phyloP scores from a whole-genome alignment of 2,888 invertebrate genomes.

The Hyppa rectilinea region DNA sequence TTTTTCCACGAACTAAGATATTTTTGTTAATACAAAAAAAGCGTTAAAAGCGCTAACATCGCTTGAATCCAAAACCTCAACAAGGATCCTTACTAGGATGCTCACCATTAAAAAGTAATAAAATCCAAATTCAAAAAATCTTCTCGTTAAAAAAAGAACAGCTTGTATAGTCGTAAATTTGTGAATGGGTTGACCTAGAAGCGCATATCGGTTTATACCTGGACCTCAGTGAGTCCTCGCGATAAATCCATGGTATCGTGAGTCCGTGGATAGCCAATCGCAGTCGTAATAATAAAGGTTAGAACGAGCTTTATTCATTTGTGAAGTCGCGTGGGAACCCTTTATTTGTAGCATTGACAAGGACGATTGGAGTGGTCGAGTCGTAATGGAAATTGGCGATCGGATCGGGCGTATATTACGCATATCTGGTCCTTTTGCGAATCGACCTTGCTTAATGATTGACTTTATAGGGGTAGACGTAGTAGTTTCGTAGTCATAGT shows the following conservation, averaged over 20 bases:
- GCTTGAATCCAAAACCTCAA: slow-evolving; percentile 34
- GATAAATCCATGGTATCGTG: slow-evolving; percentile 78
- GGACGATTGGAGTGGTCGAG: slow-evolving; percentile 44
- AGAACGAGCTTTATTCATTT: slow-evolving; percentile 68
- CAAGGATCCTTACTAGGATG: slow-evolving; percentile 61
- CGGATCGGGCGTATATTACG: slow-evolving; percentile 26
- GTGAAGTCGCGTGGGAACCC: slow-evolving; percentile 72
- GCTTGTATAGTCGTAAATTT: slow-evolving; percentile 59
- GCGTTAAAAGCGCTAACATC: slow-evolving; percentile 41
- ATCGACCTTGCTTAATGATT: slow-evolving; percentile 46
- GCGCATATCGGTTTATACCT: slow-evolving; percentile 70
- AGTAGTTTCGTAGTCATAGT: slow-evolving; percentile 19
- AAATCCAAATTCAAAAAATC: slow-evolving; percentile 76
- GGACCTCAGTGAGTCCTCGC: slow-evolving; percentile 67
- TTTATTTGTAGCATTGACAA: slow-evolving; percentile 63
- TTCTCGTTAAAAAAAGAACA: slow-evolving; percentile 31
- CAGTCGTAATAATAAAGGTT: slow-evolving; percentile 74
- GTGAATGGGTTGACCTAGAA: slow-evolving; percentile 57
- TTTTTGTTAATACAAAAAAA: background rate
- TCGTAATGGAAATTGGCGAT: slow-evolving; percentile 43
- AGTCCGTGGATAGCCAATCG: slow-evolving; percentile 76
- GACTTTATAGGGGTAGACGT: slow-evolving; percentile 29
- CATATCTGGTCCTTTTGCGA: slow-evolving; percentile 38
- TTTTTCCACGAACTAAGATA: background rate
- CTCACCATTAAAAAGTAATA: slow-evolving; percentile 79